Percentiles rank a stretch among this genome's conserved stretches.
phyloP scores from a whole-genome alignment of 37 sponge, comb jelly and placozoan species.

The Oscarella lobularis region DNA sequence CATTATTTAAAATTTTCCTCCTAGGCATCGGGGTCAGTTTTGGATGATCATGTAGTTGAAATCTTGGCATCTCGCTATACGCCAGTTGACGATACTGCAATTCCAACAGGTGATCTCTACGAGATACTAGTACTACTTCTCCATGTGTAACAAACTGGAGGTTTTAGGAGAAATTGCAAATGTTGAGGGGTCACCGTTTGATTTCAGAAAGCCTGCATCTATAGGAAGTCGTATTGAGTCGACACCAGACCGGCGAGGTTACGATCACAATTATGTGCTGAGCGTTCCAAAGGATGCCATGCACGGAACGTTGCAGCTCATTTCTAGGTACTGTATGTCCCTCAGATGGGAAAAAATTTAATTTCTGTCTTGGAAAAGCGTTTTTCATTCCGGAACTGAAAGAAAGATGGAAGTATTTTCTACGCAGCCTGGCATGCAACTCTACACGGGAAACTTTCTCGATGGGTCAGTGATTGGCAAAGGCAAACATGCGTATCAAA shows the following conservation, averaged over 20 bases:
- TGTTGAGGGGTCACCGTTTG: slow-evolving; percentile 49
- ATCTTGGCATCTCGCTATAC: slow-evolving; percentile 26
- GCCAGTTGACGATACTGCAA: slow-evolving; percentile 29
- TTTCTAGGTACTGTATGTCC: not conserved
- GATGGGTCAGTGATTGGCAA: slow-evolving; percentile 37
- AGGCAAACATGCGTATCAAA: slow-evolving; percentile 30
- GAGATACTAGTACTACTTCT: no score
- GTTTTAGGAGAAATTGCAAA: slow-evolving; percentile 44
- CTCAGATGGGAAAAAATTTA: not conserved
- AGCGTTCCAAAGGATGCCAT: not conserved
- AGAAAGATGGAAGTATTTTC: slow-evolving; percentile 39
- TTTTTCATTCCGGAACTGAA: slow-evolving; percentile 25
- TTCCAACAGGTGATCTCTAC: slow-evolving; percentile 27
- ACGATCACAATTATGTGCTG: slow-evolving; percentile 61
- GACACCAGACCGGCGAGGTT: slow-evolving; percentile 46
- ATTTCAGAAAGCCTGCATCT: slow-evolving; percentile 42
- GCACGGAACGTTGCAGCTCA: not conserved
- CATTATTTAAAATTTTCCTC: not conserved
- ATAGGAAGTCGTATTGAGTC: slow-evolving; percentile 48
- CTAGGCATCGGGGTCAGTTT: slow-evolving; percentile 9
- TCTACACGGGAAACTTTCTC: slow-evolving; percentile 85
- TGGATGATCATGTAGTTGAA: not conserved
- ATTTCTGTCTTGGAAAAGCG: not conserved
- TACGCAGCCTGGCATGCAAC: slow-evolving; percentile 76
- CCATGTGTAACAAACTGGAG: not conserved